Conservation (phyloP, 2,888 invertebrate species). For the Mimumesa dahlbomi region DNA sequence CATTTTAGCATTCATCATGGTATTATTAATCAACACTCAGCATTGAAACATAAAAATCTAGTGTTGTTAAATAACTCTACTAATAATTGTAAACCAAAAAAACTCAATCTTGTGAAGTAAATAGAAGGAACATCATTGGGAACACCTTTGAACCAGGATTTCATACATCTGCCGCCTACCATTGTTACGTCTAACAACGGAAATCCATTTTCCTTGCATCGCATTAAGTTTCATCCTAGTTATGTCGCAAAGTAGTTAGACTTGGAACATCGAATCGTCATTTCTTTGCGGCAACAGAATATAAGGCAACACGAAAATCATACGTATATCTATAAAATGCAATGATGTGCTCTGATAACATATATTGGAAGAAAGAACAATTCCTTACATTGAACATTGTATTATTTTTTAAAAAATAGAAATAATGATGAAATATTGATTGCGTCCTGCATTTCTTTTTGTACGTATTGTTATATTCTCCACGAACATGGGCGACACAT, state of each 20-base stretch:
- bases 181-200: constrained; percentile 63
- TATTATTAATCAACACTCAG: constrained; percentile 74
- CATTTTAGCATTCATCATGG: constrained; percentile 65
- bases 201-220: constrained; percentile 60
- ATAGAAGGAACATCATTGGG: constrained; percentile 78
- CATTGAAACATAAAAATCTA: constrained; percentile 75
- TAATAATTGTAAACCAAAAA: constrained; percentile 73
- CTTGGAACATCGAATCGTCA: constrained; percentile 17
- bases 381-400: constrained; percentile 7
- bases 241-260: constrained; percentile 56
- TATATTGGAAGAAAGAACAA: constrained; percentile 23
- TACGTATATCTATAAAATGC: constrained; percentile 4
- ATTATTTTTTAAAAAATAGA: constrained; percentile 16
- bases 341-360: constrained; percentile 7
- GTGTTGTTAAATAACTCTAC: constrained; percentile 72
- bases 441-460: constrained; percentile 24
- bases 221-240: constrained; percentile 66
- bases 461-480: constrained; percentile 34
- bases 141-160: constrained; percentile 72
- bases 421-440: constrained; percentile 23
- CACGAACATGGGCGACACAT: constrained; percentile 61
- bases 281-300: constrained; percentile 24
- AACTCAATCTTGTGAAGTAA: constrained; percentile 75
- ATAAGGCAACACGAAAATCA: constrained; percentile 35
- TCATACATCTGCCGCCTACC: constrained; percentile 71